phyloP scores from a whole-genome alignment of 2,888 invertebrate species.

The Cephus pygmeus region DNA sequence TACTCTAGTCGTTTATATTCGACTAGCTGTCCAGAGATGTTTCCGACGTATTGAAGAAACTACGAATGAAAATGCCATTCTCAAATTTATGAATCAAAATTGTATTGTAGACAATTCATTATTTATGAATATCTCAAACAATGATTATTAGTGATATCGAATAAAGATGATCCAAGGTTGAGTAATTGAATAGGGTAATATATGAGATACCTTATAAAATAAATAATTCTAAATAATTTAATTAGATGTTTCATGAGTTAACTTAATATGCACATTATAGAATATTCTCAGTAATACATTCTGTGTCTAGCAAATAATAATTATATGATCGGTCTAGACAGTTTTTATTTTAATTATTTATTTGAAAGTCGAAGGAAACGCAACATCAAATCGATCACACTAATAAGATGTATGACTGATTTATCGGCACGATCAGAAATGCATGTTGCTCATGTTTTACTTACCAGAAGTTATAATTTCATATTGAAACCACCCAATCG shows the following conservation, averaged over 20 bases:
- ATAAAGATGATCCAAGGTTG: background rate
- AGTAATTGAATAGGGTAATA: background rate
- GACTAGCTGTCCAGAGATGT: conserved; percentile 53
- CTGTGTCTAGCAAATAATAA: background rate
- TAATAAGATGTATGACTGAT: background rate
- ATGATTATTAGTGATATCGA: background rate
- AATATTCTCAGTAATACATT: no score
- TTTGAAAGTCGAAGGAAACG: background rate
- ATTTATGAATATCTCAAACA: background rate
- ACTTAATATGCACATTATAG: background rate
- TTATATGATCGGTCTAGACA: background rate
- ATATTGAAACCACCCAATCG: background rate
- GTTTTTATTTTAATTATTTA: background rate
- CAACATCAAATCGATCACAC: background rate
- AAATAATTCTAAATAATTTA: background rate
- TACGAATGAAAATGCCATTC: conserved; percentile 30
- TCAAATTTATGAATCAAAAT: conserved; percentile 12
- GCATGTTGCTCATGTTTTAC: background rate
- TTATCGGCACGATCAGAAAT: background rate
- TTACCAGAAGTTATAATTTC: background rate
- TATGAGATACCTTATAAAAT: background rate
- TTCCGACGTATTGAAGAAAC: conserved; percentile 60
- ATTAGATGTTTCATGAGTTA: background rate
- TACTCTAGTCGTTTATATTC: conserved; percentile 6
- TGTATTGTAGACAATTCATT: conserved; percentile 14